Evolutionary conservation across 2,797 vertebrate species (phyloP).

Genomic region (Merluccius polli): DNA sequence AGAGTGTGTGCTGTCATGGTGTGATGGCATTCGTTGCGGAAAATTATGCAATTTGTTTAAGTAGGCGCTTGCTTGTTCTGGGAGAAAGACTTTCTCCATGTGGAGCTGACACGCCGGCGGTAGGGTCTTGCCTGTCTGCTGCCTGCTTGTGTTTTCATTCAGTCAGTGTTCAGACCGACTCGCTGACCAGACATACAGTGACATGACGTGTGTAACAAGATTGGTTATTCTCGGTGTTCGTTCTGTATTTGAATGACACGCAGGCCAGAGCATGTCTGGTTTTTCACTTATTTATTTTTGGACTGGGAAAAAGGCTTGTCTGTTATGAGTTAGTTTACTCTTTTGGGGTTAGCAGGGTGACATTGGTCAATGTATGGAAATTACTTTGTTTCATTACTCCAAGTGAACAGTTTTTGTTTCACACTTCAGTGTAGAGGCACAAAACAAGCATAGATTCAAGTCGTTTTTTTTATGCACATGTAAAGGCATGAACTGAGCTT

Average conservation of each 20-base stretch:
- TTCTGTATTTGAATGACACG: not conserved
- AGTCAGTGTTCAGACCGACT: not conserved
- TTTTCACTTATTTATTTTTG: constrained; percentile 1
- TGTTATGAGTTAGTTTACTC: not conserved
- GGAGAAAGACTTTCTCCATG: constrained; percentile 29
- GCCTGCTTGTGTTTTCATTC: not conserved
- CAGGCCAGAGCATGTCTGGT: not conserved
- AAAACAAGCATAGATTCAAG: not conserved
- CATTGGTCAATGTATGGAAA: constrained; percentile 1
- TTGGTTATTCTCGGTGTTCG: not conserved
- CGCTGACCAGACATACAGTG: not conserved
- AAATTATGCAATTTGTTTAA: constrained; percentile 70
- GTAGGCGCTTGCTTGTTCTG: constrained; percentile 50
- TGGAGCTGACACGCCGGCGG: not conserved
- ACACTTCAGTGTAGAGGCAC: not conserved
- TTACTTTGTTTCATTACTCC: not conserved
- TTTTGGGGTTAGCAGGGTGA: constrained; percentile 1
- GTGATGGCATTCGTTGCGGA: constrained; percentile 50
- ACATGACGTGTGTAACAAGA: not conserved
- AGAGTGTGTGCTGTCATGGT: constrained; percentile 52
- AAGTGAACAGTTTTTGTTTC: not conserved
- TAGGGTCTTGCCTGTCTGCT: not conserved
- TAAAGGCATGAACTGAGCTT: not conserved
- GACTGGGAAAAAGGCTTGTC: constrained; percentile 2
- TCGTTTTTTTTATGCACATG: not conserved